phyloP scores from a whole-genome alignment of 2,113 vertebrate species.

The Cinclus mexicanus region DNA sequence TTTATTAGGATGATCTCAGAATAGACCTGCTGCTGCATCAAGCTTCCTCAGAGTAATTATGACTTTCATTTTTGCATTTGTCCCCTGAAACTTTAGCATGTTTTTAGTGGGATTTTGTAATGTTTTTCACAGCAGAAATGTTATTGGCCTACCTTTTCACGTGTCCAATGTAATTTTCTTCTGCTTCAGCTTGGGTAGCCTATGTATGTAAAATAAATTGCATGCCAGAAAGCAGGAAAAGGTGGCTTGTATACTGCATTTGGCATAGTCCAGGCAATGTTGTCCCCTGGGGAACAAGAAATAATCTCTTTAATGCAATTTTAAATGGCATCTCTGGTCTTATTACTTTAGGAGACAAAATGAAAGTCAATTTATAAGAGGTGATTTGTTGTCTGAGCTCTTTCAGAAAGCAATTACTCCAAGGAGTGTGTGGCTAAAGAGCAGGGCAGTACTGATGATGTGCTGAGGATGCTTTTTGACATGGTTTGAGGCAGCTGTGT shows the following conservation, averaged over 20 bases:
- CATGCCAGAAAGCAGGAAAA: background rate
- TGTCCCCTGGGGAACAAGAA: background rate
- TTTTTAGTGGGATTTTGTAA: background rate
- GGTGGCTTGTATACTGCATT: background rate
- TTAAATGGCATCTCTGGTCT: background rate
- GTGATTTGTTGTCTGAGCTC: slow-evolving; percentile 28
- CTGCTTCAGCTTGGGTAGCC: background rate
- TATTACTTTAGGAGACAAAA: slow-evolving; percentile 25
- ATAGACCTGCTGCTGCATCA: background rate
- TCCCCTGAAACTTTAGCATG: background rate
- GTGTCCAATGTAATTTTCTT: background rate
- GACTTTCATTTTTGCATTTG: background rate
- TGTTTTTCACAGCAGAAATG: background rate
- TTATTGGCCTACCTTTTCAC: background rate
- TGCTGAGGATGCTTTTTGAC: slow-evolving; percentile 4
- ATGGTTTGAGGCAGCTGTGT: background rate
- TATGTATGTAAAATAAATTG: background rate
- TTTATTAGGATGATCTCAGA: background rate
- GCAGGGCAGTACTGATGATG: background rate
- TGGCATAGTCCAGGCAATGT: background rate
- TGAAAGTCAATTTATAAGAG: slow-evolving; percentile 53
- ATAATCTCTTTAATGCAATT: background rate
- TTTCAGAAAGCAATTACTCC: slow-evolving; percentile 1
- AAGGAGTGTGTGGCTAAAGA: background rate
- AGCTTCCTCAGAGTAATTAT: background rate